Percentiles rank a stretch among this genome's conserved stretches.
phyloP scores from a whole-genome alignment of 2,888 invertebrate species.

The Eupithecia insigniata region DNA sequence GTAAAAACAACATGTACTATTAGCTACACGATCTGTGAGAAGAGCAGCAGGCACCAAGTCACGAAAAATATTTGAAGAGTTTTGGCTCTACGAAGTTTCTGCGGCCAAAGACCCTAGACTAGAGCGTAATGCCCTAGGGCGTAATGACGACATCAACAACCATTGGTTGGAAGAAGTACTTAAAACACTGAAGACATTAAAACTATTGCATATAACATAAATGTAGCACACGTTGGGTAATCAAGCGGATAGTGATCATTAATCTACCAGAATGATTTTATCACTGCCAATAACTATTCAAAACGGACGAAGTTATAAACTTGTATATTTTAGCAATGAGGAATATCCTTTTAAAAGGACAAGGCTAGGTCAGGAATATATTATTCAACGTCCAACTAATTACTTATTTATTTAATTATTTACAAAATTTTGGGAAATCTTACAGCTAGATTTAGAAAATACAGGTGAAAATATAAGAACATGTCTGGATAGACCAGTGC shows the following conservation, averaged over 20 bases:
- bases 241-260: conserved; percentile 1
- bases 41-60: background rate
- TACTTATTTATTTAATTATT: too few relatives aligned
- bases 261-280: conserved; percentile 1
- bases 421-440: too few relatives aligned
- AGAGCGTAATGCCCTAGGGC: background rate
- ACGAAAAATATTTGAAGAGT: background rate
- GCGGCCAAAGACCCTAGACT: background rate
- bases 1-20: background rate
- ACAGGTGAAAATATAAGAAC: too few relatives aligned
- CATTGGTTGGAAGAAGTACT: background rate
- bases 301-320: conserved; percentile 8
- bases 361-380: background rate
- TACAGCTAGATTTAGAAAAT: too few relatives aligned
- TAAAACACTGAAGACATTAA: background rate
- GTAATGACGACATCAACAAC: background rate
- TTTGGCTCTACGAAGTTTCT: background rate
- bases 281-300: background rate
- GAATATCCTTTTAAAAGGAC: conserved; percentile 10
- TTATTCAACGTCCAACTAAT: background rate
- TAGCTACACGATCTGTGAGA: background rate
- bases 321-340: background rate
- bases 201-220: background rate
- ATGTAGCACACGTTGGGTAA: conserved; percentile 2
- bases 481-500: too few relatives aligned